Evolutionary conservation across 2,113 vertebrate species (phyloP).

Genomic region (Lagopus leucura): DNA sequence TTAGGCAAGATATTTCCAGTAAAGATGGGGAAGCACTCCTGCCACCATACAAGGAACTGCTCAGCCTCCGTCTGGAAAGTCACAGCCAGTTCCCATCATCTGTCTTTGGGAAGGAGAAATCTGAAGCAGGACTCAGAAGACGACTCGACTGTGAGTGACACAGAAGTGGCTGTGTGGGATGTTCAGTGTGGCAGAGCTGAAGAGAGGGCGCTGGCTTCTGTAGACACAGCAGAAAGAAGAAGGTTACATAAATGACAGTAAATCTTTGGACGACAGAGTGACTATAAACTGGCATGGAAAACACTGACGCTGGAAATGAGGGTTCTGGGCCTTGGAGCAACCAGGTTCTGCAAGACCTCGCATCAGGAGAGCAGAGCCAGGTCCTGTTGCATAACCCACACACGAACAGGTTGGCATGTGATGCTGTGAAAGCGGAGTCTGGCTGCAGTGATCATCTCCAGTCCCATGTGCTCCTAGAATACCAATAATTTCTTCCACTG

Average conservation of each 20-base stretch:
- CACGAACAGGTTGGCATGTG: not conserved
- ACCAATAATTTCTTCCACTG: not conserved
- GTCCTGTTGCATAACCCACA: not conserved
- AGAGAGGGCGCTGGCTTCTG: not conserved
- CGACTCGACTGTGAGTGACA: not conserved
- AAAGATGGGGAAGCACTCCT: not conserved
- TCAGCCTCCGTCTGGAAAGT: not conserved
- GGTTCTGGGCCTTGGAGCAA: not conserved
- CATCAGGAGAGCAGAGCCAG: not conserved
- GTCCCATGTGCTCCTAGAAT: not conserved
- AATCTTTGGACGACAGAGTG: not conserved
- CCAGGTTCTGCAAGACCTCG: not conserved
- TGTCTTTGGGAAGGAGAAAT: not conserved
- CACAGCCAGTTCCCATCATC: not conserved
- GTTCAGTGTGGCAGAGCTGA: accelerated
- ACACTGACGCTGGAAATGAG: not conserved
- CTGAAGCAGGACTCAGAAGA: not conserved
- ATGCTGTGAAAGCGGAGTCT: not conserved
- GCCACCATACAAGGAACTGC: not conserved
- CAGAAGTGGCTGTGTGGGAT: not conserved
- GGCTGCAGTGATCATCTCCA: not conserved
- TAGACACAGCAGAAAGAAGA: not conserved
- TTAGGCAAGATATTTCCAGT: not conserved
- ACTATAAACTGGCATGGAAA: not conserved
- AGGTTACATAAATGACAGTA: not conserved